A percentile compares a stretch with the other conserved stretches of the same genome.
Conservation (phyloP, 2,888 invertebrate genomes). For the Antheraea yamamai region DNA sequence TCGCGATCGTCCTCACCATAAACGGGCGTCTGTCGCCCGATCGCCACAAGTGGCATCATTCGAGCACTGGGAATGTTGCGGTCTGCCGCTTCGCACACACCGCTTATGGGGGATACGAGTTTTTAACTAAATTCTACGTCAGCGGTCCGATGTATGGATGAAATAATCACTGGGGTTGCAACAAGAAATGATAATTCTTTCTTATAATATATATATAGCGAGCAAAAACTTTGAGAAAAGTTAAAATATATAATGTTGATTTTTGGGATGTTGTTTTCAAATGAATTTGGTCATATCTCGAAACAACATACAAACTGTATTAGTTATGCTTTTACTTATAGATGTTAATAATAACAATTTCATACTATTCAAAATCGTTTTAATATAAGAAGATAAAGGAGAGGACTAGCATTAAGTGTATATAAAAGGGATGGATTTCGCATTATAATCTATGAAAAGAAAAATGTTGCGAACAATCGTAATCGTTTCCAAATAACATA, state of each 20-base stretch:
- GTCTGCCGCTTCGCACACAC: conserved; percentile 67
- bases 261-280: background rate
- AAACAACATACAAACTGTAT: background rate
- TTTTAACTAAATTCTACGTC: conserved; percentile 39
- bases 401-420: background rate
- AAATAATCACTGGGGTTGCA: conserved; percentile 16
- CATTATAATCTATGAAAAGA: background rate
- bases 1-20: conserved; percentile 73
- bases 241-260: background rate
- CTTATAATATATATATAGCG: background rate
- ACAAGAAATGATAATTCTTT: background rate
- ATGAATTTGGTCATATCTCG: background rate
- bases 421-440: background rate
- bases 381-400: background rate
- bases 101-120: conserved; percentile 56
- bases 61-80: conserved; percentile 63
- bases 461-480: background rate
- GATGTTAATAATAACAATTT: background rate
- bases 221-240: background rate
- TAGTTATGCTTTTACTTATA: background rate
- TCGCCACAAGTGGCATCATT: conserved; percentile 58
- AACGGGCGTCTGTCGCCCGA: conserved; percentile 61
- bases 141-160: conserved; percentile 13
- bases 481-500: conserved; percentile 4
- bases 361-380: background rate